Percentiles rank a stretch among this genome's conserved stretches.
Evolutionary conservation across 2,888 invertebrate species (phyloP).

Genomic region (Abrostola tripartita): DNA sequence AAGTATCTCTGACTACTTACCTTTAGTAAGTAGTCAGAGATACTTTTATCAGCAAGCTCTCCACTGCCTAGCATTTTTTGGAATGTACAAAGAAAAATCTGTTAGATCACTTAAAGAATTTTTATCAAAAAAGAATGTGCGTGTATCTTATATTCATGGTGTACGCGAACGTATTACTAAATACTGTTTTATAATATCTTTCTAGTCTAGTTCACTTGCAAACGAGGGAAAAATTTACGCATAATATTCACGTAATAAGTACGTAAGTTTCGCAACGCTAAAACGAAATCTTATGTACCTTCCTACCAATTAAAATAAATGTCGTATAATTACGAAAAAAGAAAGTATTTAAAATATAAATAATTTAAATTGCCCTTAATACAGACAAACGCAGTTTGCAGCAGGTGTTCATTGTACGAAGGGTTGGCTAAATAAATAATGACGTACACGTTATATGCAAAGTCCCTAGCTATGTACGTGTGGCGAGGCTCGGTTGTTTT

Average conservation of each 20-base stretch:
- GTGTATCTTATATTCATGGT: background rate
- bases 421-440: background rate
- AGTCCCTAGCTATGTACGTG: background rate
- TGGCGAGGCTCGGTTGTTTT: background rate
- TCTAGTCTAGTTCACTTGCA: slow-evolving; percentile 70
- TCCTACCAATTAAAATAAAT: slow-evolving; percentile 21
- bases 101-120: too few species aligned
- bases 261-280: slow-evolving; percentile 36
- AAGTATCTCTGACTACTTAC: too few species aligned
- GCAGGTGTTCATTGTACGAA: slow-evolving; percentile 11
- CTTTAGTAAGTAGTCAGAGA: too few species aligned
- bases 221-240: slow-evolving; percentile 56
- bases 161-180: slow-evolving; percentile 18
- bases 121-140: too few species aligned
- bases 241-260: slow-evolving; percentile 41
- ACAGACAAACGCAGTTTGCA: slow-evolving; percentile 14
- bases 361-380: slow-evolving; percentile 7
- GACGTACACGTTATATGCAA: background rate
- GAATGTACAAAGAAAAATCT: too few species aligned
- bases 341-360: too few species aligned
- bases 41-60: too few species aligned
- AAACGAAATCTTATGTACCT: slow-evolving; percentile 27
- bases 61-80: too few species aligned
- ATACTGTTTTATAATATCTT: slow-evolving; percentile 65
- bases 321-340: slow-evolving; percentile 20